Base-by-base conservation (phyloP, 2,888 invertebrate genomes). In the Panorpa germanica region DNA sequence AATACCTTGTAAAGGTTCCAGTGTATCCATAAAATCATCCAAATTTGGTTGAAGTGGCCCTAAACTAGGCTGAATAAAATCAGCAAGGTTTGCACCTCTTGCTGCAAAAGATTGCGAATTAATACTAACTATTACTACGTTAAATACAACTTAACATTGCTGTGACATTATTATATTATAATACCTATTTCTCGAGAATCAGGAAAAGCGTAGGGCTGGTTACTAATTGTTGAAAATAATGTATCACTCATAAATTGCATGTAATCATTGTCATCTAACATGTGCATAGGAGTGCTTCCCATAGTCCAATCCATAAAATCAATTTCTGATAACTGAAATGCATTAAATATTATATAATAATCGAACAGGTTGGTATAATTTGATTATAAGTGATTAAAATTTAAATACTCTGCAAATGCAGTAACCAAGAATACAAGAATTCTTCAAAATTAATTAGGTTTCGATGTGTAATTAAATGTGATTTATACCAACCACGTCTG, bases 51-150 rank as follows among this genome's bases (percentile, higher is more conserved):
- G 96, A 36, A 98, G 61, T 31, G 95, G 91, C 22, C 91, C 82
- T 46, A 98, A 69, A 49, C 93, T 93, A 30, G 98, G 98, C 59
- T 98, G 98, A 53, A 98, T 93, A 49, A 96, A 88, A 59, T 98
- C 93, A 28, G 93, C 88, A 48, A 83, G 65, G 45, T 78, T 80
- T 31, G 85, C 82, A 40, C 74, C 77, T 51, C 80, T 70, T 29
- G 81, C 83, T 82, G 53, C 21, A 57, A 61, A 30, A 35, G 21
- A 23, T 9, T 37, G 22, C 38, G 17, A 23, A 25, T 27, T 15
- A 26, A 13, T 25, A 4, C 14, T 5, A 28, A 31, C 15, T 8
- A 11, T 14, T 10, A 12, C 7, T 26, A 29, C 20, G 12, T 5
- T 16, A n/a, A n/a, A n/a, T n/a, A n/a, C n/a, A n/a, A n/a, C n/a